Base-by-base conservation (phyloP, 2,113 vertebrate genomes). In the Clupea harengus region DNA sequence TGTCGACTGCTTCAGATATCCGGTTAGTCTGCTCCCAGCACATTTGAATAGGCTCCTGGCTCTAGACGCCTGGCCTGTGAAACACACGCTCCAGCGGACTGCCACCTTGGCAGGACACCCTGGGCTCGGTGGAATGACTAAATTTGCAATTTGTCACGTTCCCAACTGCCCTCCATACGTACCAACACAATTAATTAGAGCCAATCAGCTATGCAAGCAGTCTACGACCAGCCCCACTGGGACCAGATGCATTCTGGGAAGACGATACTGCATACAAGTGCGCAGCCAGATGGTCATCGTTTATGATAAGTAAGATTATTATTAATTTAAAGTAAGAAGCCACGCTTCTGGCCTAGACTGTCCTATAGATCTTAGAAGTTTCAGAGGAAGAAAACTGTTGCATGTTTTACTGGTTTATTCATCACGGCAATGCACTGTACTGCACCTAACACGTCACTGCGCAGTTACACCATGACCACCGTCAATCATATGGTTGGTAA, bases 21-120 rank as follows among this genome's bases (percentile, higher is more conserved):
- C 72, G 39, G 72, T 78, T 78, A 44, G 72, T 78, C 72, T 78
- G 72, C 28, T 78, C 72, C 72, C 32, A 18, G 72, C 72, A 11
- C 72, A 78, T 78, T 78, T 78, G 72, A 78, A 78, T 78, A 78
- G 72, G 13, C 72, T 78, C 72, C 72, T 78, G 72, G 72, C 72
- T 32, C 72, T 75, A 28, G 1, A 13, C 72, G 28, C 11, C 72
- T 32, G 4, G 13, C 32, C 72, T 39, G 28, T 78, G 15, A 78
- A 39, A 78, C 72, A 78, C 32, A 78, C 72, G 72, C 72, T 78
- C 39, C 28, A 78, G 25, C 72, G 2, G 72, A 9, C 32, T 78
- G 72, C 72, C 28, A 39, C 15, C 15, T 78, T 78, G 72, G 72
- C 72, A 78, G 72, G 28, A 39, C 39, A 2, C 28, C 15, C 28